Evolutionary conservation across 2,888 invertebrate species (phyloP), one percentile per base, ranked within the genome.

Genomic region (Hermaeophaga mercurialis): DNA sequence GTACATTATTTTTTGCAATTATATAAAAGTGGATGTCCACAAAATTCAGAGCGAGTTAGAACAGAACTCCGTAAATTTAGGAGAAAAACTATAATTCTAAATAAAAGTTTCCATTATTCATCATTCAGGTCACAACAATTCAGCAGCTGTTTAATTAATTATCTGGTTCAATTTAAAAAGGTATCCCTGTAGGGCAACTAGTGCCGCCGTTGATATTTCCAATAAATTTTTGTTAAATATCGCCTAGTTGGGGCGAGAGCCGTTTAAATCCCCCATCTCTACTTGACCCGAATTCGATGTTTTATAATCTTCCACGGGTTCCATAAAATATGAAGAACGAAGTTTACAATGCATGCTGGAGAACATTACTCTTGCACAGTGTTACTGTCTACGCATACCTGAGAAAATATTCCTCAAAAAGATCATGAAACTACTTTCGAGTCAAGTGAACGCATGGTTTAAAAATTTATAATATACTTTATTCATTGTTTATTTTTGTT

Each of bases 181-280:
- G 26, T 24, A 12, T 43, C 43, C 43, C 43, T 12, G 7, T 9
- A 18, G 43, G 12, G 43, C 43, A 24, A 24, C 43, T 43, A 26
- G 24, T 18, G 24, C 24, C 24, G 12, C 43, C 43, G 43, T 43
- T 43, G 43, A 43, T 43, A 43, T 43, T 43, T 43, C 43, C 43
- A 43, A 43, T 43, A 43, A 43, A 43, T 43, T 43, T 43, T 43
- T 43, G 43, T 43, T 43, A 43, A 43, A 43, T 43, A 43, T 43
- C 43, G 11, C 12, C 39, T 39, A 39, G 39, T 39, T 19, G 22
- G n/a, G 39, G 19, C 39, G 39, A 9, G 39, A 39, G 39, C 12
- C 43, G 43, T 24, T 43, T 43, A 26, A 43, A 43, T 43, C 43
- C 47, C 36, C 24, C 36, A 34, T 19, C 22, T 18, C 33, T 34